phyloP scores from a whole-genome alignment of 2,113 vertebrate species.

The Cebidichthys violaceus region DNA sequence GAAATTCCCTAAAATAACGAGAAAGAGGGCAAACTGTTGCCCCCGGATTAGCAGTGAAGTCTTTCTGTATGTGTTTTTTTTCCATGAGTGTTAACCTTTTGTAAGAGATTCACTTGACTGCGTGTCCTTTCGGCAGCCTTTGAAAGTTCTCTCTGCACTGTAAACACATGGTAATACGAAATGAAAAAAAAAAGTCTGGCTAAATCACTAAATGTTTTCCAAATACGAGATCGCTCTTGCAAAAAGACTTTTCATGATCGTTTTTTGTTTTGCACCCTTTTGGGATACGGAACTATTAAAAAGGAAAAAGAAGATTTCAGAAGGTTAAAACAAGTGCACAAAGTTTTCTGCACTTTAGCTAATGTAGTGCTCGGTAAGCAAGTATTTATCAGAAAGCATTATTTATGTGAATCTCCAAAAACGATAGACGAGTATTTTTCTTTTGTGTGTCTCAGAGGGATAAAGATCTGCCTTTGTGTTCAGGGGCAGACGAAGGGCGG shows the following conservation, averaged over 20 bases:
- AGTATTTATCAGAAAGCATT: constrained; percentile 50
- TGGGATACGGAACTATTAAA: background rate
- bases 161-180: constrained; percentile 16
- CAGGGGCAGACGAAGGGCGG: constrained; percentile 53
- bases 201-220: constrained; percentile 8
- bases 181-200: background rate
- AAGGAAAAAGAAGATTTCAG: background rate
- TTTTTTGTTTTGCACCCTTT: constrained; percentile 4
- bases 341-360: constrained; percentile 21
- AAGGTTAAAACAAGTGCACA: constrained; percentile 32
- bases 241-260: background rate
- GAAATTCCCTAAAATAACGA: constrained; percentile 18
- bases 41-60: constrained; percentile 1
- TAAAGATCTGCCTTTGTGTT: constrained; percentile 58
- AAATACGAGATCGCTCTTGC: background rate
- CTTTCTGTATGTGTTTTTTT: constrained; percentile 33
- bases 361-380: constrained; percentile 24
- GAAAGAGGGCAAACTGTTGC: constrained; percentile 15
- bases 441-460: constrained; percentile 44
- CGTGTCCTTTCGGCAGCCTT: constrained; percentile 16
- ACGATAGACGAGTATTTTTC: constrained; percentile 20
- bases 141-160: constrained; percentile 12
- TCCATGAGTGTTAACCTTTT: constrained; percentile 36
- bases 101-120: constrained; percentile 11
- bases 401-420: constrained; percentile 48